Evolutionary conservation across 2,113 vertebrate genomes (phyloP).

Genomic region (Atlantisia rogersi): DNA sequence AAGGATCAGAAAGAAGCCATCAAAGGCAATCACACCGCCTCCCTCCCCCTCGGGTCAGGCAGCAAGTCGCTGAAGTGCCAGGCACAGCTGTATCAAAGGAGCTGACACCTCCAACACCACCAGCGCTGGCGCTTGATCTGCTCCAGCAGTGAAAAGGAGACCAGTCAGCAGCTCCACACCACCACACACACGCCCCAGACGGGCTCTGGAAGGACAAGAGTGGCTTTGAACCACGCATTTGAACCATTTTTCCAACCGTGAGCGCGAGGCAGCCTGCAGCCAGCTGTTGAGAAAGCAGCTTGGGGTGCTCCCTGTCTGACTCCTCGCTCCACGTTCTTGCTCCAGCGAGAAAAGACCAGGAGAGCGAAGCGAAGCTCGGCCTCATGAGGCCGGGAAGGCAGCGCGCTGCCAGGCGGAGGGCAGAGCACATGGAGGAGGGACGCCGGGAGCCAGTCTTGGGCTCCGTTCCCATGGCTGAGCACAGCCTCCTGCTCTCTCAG

Average conservation of each 20-base stretch:
- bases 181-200: neutral
- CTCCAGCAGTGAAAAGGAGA: neutral
- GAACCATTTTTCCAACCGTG: neutral
- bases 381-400: neutral
- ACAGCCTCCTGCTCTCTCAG: neutral
- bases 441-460: neutral
- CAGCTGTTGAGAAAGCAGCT: neutral
- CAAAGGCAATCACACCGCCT: neutral
- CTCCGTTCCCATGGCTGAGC: neutral
- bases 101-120: neutral
- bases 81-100: constrained; percentile 54
- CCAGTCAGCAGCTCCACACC: neutral
- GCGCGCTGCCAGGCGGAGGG: neutral
- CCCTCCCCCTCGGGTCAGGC: constrained; percentile 55
- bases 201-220: neutral
- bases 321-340: neutral
- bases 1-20: constrained; percentile 35
- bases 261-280: neutral
- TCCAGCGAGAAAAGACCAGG: neutral
- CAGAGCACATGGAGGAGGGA: neutral
- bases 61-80: neutral
- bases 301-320: neutral
- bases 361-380: neutral
- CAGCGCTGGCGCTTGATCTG: neutral
- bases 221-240: neutral